Conservation (phyloP, 2,797 vertebrate species). For the Xenopus petersii region DNA sequence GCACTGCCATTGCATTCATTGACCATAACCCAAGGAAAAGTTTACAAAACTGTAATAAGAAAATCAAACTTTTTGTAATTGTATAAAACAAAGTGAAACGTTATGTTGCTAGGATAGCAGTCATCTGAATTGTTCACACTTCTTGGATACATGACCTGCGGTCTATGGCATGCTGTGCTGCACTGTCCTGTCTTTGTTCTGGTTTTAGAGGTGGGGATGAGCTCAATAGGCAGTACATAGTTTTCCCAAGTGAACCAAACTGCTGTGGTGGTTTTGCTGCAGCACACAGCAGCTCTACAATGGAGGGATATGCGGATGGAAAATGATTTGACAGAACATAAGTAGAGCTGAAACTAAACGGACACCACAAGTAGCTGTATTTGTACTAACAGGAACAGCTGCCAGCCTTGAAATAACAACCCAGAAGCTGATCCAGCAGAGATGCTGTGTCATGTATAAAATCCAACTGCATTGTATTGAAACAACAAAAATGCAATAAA, state of each 20-base stretch:
- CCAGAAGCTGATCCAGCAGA: no score
- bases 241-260: neutral
- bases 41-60: neutral
- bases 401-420: no score
- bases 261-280: neutral
- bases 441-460: no score
- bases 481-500: no score
- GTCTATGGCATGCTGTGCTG: neutral
- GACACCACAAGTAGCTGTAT: no score
- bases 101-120: neutral
- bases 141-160: neutral
- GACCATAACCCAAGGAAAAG: no score
- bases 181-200: neutral
- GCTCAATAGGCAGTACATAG: neutral
- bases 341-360: no score
- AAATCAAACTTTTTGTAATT: neutral
- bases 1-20: no score
- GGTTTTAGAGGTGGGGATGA: neutral
- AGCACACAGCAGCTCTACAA: neutral
- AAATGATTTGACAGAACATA: neutral
- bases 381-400: no score
- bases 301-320: neutral
- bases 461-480: no score
- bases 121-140: conserved; percentile 1
- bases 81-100: neutral